Conservation (phyloP, 2,113 vertebrate genomes). For the Natator depressus region DNA sequence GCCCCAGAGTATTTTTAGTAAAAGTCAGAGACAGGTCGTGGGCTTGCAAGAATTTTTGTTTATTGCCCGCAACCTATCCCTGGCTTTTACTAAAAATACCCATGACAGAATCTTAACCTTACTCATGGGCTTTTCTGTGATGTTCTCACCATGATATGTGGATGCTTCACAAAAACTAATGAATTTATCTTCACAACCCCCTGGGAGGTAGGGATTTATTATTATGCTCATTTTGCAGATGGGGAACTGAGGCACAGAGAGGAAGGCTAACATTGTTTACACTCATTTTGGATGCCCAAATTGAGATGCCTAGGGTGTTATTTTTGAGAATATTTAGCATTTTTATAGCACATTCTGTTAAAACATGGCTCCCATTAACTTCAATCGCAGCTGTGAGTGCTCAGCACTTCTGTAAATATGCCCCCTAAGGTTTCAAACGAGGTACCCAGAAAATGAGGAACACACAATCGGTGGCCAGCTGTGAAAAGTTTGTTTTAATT, state of each 20-base stretch:
- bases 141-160: accelerated
- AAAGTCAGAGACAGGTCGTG: too few species aligned
- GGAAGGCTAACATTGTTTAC: not conserved
- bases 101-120: too few species aligned
- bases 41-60: too few species aligned
- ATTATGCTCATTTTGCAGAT: not conserved
- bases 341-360: not conserved
- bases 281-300: not conserved
- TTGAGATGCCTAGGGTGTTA: not conserved
- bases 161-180: not conserved
- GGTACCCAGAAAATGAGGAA: not conserved
- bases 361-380: not conserved
- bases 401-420: not conserved
- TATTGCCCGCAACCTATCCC: too few species aligned
- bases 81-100: too few species aligned
- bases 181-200: not conserved
- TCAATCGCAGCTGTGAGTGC: accelerated
- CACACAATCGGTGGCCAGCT: not conserved
- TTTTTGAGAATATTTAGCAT: not conserved
- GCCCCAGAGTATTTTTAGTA: too few species aligned
- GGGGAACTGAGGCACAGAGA: not conserved
- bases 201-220: not conserved
- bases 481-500: not conserved
- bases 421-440: not conserved
- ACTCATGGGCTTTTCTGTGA: not conserved